Conservation (phyloP, 2,888 invertebrate species). For the Cheilosia scutellata region DNA sequence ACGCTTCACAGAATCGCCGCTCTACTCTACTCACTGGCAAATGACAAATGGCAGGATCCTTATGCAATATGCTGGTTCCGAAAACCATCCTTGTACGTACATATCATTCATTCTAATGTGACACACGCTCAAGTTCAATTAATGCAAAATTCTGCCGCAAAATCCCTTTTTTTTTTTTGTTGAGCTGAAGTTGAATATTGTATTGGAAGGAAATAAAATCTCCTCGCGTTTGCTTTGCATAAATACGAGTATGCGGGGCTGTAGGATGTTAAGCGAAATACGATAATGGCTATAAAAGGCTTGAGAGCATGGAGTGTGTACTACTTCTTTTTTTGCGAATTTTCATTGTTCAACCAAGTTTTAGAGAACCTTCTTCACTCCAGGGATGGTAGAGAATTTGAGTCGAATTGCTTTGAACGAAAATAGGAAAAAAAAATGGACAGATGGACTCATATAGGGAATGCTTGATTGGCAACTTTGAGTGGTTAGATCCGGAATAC, state of each 20-base stretch:
- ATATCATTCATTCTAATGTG: constrained; percentile 29
- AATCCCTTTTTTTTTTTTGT: constrained; percentile 40
- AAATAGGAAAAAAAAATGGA: constrained; percentile 9
- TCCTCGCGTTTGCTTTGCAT: constrained; percentile 30
- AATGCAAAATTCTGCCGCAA: constrained; percentile 64
- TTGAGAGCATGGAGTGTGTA: constrained; percentile 10
- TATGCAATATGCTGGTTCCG: constrained; percentile 65
- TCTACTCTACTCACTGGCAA: constrained; percentile 53
- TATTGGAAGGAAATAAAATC: constrained; percentile 31
- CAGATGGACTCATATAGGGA: constrained; percentile 44
- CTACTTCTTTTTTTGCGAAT: constrained; percentile 28
- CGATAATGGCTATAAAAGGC: constrained; percentile 30
- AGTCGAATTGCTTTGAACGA: constrained; percentile 16
- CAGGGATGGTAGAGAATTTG: constrained; percentile 34
- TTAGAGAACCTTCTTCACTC: constrained; percentile 35
- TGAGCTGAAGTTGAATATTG: constrained; percentile 27
- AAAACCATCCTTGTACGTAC: background rate
- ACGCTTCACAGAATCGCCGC: constrained; percentile 62
- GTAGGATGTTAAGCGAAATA: constrained; percentile 14
- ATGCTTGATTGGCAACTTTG: constrained; percentile 52
- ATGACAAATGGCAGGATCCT: constrained; percentile 67
- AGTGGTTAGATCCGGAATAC: constrained; percentile 58
- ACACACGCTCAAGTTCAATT: constrained; percentile 68
- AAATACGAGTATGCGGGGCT: constrained; percentile 23
- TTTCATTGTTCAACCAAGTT: constrained; percentile 43